Percentiles rank a stretch among this genome's conserved stretches.
Conservation (phyloP, 2,888 invertebrate genomes). For the Dorcus hopei region DNA sequence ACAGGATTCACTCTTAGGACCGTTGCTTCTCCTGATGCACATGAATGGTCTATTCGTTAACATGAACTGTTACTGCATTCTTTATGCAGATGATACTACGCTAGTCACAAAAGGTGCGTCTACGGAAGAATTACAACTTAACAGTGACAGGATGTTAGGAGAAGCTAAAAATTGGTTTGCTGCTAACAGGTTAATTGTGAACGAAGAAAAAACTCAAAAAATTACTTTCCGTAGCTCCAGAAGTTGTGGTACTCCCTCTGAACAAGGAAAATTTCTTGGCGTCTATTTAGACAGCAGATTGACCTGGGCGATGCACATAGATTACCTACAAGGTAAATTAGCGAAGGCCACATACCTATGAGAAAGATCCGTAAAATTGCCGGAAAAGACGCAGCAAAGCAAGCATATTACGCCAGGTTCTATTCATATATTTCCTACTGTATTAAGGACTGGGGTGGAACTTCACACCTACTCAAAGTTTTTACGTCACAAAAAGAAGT, state of each 20-base stretch:
- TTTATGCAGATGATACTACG: neutral
- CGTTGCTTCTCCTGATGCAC: neutral
- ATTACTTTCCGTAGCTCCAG: neutral
- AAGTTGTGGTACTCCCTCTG: neutral
- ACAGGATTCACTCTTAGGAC: neutral
- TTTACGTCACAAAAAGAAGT: no score
- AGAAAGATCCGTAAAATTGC: neutral
- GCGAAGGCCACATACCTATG: neutral
- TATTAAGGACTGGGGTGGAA: no score
- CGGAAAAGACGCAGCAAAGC: neutral
- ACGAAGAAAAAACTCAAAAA: neutral
- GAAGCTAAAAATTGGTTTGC: neutral
- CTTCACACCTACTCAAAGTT: no score
- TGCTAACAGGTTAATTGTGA: neutral
- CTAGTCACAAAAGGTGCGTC: neutral
- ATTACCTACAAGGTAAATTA: neutral
- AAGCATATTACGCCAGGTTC: neutral
- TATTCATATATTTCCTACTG: neutral
- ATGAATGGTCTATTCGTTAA: neutral
- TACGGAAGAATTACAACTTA: neutral
- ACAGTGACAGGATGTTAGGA: neutral
- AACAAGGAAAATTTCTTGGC: neutral
- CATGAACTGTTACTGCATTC: neutral
- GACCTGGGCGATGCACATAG: neutral
- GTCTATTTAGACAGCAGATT: neutral